Evolutionary conservation across 1,140 invertebrate species (phyloP).

Genomic region (Drosophila subpulchrella): DNA sequence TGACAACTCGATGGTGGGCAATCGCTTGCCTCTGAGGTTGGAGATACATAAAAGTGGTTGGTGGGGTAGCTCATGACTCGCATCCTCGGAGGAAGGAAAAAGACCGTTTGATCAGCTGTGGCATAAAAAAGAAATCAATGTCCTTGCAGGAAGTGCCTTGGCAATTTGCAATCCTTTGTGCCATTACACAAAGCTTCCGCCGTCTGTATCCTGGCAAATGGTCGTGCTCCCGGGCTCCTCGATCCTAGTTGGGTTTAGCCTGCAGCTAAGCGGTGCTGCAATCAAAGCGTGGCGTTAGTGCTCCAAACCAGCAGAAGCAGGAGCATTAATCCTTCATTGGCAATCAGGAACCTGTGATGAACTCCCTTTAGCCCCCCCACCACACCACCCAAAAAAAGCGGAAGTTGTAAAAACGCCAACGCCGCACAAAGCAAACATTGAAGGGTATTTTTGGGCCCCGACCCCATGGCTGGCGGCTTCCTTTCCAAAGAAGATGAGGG

Average conservation of each 20-base stretch:
- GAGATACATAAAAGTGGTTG: constrained; percentile 6
- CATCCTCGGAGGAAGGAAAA: neutral
- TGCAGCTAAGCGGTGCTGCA: constrained; percentile 72
- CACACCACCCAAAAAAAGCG: constrained; percentile 23
- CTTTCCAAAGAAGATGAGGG: constrained; percentile 19
- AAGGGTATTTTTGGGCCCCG: constrained; percentile 53
- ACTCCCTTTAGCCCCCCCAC: constrained; percentile 40
- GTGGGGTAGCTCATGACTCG: neutral
- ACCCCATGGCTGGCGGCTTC: constrained; percentile 39
- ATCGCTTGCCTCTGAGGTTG: neutral
- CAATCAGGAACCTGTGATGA: constrained; percentile 78
- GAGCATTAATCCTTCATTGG: constrained; percentile 79
- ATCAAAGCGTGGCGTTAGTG: constrained; percentile 59
- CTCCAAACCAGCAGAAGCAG: constrained; percentile 41
- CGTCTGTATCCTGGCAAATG: constrained; percentile 17
- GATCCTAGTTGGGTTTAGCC: constrained; percentile 49
- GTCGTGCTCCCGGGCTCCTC: constrained; percentile 29
- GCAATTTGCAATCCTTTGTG: constrained; percentile 84
- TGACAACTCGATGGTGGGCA: constrained; percentile 26
- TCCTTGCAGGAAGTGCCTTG: constrained; percentile 76
- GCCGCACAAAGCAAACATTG: constrained; percentile 76
- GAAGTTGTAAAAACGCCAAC: constrained; percentile 81
- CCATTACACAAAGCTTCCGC: constrained; percentile 83
- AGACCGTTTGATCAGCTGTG: constrained; percentile 23
- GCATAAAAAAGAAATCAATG: constrained; percentile 69